These are phyloP conservation scores for Ceratitis capitata DNA, from an alignment of 1,140 invertebrate species.

Conservation along the genomic window DNA sequence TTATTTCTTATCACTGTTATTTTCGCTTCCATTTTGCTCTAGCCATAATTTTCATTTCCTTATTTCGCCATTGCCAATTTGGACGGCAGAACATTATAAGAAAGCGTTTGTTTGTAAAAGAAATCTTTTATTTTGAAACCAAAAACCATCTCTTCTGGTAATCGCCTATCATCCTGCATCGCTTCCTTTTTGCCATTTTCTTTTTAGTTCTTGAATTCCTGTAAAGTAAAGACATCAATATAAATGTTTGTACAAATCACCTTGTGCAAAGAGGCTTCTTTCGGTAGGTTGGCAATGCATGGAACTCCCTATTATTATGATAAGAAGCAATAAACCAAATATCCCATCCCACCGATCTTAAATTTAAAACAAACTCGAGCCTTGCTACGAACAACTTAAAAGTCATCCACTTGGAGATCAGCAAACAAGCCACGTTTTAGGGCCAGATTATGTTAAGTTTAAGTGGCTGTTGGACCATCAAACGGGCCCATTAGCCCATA, in stretches of 20 bases:
- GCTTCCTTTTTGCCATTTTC: neutral
- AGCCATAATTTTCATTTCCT: conserved; percentile 27
- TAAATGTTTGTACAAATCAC: neutral
- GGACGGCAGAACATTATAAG: conserved; percentile 32
- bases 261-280: too few species aligned
- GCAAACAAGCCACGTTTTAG: too few species aligned
- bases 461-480: too few species aligned
- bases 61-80: conserved; percentile 33
- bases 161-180: neutral
- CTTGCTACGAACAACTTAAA: too few species aligned
- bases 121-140: neutral
- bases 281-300: too few species aligned
- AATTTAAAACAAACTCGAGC: too few species aligned
- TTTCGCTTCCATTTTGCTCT: conserved; percentile 34
- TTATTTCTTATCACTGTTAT: neutral
- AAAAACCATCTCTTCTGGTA: neutral
- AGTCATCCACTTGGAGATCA: too few species aligned
- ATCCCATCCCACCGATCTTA: too few species aligned
- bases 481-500: too few species aligned
- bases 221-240: neutral
- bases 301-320: too few species aligned
- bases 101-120: neutral
- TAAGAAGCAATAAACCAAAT: too few species aligned
- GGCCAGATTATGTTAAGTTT: too few species aligned
- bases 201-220: neutral